These are phyloP conservation scores for Cirrhinus mrigala DNA, from an alignment of 2,797 vertebrate species.

Conservation along the genomic window DNA sequence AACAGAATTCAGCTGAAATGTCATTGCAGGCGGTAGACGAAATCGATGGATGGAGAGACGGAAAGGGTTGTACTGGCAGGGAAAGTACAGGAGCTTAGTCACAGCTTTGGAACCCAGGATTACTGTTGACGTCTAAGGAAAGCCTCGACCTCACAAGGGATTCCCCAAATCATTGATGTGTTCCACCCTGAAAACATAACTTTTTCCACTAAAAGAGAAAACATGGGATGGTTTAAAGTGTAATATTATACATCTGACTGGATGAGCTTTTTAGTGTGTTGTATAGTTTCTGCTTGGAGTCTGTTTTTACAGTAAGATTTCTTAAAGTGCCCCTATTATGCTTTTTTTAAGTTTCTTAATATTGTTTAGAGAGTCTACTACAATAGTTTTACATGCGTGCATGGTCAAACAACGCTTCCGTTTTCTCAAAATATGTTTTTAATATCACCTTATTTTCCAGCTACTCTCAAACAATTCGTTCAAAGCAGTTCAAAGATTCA, in stretches of 20 bases:
- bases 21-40: slow-evolving; percentile 50
- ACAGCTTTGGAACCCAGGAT: slow-evolving; percentile 42
- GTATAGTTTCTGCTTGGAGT: neutral
- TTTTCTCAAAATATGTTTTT: too few relatives aligned
- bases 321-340: too few relatives aligned
- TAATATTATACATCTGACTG: neutral
- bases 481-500: too few relatives aligned
- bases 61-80: slow-evolving; percentile 39
- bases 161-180: slow-evolving; percentile 47
- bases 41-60: slow-evolving; percentile 47
- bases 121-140: slow-evolving; percentile 57
- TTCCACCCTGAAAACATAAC: slow-evolving; percentile 42
- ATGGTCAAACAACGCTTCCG: too few relatives aligned
- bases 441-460: too few relatives aligned
- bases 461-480: too few relatives aligned
- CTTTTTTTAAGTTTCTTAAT: too few relatives aligned
- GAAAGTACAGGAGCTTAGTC: slow-evolving; percentile 40
- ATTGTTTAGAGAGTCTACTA: too few relatives aligned
- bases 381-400: too few relatives aligned
- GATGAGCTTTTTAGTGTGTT: neutral
- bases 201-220: slow-evolving; percentile 15
- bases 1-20: slow-evolving; percentile 56
- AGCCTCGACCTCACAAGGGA: slow-evolving; percentile 55
- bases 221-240: neutral
- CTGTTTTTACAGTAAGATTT: neutral